These are phyloP conservation scores for Zootermopsis nevadensis DNA, from an alignment of 2,888 invertebrate species.

Conservation along the genomic window DNA sequence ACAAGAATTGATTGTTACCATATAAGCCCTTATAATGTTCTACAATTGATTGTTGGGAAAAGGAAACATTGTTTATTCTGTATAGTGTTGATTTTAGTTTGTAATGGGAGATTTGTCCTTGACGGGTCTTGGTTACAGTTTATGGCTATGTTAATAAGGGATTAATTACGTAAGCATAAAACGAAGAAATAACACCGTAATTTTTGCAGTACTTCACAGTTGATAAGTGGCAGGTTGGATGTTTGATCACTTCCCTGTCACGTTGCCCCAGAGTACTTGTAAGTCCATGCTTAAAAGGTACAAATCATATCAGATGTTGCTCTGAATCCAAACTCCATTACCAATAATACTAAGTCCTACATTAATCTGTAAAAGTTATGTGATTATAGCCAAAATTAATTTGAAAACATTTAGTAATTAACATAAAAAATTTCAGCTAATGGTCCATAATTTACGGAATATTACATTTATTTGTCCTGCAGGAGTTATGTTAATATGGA, in stretches of 20 bases:
- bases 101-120: background rate
- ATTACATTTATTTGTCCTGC: too few relatives aligned
- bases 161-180: background rate
- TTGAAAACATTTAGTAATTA: too few relatives aligned
- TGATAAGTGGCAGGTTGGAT: background rate
- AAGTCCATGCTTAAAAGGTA: background rate
- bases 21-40: background rate
- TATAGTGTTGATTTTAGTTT: background rate
- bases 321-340: background rate
- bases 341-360: too few relatives aligned
- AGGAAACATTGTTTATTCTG: background rate
- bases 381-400: too few relatives aligned
- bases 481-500: too few relatives aligned
- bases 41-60: background rate
- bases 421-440: too few relatives aligned
- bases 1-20: background rate
- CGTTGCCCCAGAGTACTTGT: background rate
- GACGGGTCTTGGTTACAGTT: background rate
- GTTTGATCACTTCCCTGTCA: background rate
- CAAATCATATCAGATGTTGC: background rate
- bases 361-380: too few relatives aligned
- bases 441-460: too few relatives aligned
- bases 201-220: background rate
- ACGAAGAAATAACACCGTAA: background rate
- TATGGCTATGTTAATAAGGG: background rate